These are phyloP conservation scores for Hypena proboscidalis DNA, from an alignment of 2,888 invertebrate genomes.

Conservation along the genomic window DNA sequence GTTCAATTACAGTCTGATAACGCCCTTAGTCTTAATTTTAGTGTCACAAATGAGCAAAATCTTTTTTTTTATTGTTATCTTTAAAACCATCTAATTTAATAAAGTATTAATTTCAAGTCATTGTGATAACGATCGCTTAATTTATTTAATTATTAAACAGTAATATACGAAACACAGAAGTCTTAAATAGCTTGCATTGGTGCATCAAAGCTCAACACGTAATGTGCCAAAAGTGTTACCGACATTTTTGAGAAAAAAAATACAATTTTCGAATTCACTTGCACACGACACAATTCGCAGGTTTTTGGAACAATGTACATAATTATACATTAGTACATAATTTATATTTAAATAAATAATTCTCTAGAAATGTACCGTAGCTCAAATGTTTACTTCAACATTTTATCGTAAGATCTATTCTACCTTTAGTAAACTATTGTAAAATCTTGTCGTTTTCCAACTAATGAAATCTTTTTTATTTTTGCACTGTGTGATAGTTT, in stretches of 20 bases:
- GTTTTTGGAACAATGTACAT: slow-evolving; percentile 81
- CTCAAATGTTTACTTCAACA: slow-evolving; percentile 75
- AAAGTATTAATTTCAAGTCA: slow-evolving; percentile 34
- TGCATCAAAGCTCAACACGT: slow-evolving; percentile 67
- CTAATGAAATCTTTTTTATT: slow-evolving; percentile 41
- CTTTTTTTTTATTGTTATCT: slow-evolving; percentile 8
- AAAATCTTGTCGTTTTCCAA: slow-evolving; percentile 56
- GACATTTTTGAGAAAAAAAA: slow-evolving; percentile 37
- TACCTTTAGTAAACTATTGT: slow-evolving; percentile 58
- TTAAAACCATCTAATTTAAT: slow-evolving; percentile 20
- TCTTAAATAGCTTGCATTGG: slow-evolving; percentile 60
- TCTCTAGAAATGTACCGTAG: slow-evolving; percentile 73
- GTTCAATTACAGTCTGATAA: too few species aligned
- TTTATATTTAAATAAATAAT: slow-evolving; percentile 56
- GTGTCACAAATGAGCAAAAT: background rate
- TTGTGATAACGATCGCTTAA: slow-evolving; percentile 41
- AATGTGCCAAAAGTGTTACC: slow-evolving; percentile 69
- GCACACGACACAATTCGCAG: slow-evolving; percentile 54
- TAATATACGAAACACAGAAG: slow-evolving; percentile 46
- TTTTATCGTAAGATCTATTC: slow-evolving; percentile 69
- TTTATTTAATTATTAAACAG: slow-evolving; percentile 28
- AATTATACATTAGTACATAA: slow-evolving; percentile 70
- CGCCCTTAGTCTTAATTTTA: too few species aligned
- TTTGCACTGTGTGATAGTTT: slow-evolving; percentile 40
- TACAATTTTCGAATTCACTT: slow-evolving; percentile 47